phyloP scores from a whole-genome alignment of 2,888 invertebrate genomes.

The Melipona bicolor region DNA sequence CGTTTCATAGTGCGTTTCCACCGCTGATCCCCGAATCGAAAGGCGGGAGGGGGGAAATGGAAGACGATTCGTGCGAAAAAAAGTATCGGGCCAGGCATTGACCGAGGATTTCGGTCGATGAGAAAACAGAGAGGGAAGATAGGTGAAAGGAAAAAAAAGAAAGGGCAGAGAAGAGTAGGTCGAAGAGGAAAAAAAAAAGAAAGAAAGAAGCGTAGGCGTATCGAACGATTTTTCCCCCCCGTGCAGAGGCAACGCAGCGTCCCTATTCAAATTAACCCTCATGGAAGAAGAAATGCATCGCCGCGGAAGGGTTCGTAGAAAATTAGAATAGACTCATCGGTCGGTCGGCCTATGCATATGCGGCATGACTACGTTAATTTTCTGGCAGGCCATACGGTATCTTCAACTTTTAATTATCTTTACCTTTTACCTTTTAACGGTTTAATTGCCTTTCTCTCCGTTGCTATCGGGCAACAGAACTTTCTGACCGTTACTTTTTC shows the following conservation, averaged over 20 bases:
- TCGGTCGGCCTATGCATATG: conserved; percentile 77
- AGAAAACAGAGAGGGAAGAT: neutral
- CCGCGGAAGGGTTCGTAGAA: conserved; percentile 76
- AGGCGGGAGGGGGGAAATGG: neutral
- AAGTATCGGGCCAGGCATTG: conserved; percentile 12
- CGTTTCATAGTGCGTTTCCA: neutral
- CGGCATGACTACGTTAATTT: conserved; percentile 81
- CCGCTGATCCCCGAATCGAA: too few relatives aligned
- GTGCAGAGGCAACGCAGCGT: conserved; percentile 10
- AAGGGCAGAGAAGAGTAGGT: neutral
- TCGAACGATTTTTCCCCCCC: conserved; percentile 53
- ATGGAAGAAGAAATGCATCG: conserved; percentile 76
- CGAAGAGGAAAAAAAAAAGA: conserved; percentile 2
- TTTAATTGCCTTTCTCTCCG: conserved; percentile 70
- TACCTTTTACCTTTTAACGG: conserved; percentile 63
- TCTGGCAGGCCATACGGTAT: conserved; percentile 74
- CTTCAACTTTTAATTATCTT: conserved; percentile 62
- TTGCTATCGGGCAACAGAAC: conserved; percentile 38
- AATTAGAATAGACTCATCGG: conserved; percentile 79
- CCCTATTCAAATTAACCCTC: conserved; percentile 83
- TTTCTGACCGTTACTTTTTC: conserved; percentile 45
- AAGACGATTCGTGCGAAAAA: neutral
- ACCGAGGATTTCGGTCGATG: conserved; percentile 7
- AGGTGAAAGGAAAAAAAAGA: neutral
- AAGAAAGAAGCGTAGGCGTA: conserved; percentile 75